Evolutionary conservation across 1,140 invertebrate genomes (phyloP).

Genomic region (Geopemphigus sp.): DNA sequence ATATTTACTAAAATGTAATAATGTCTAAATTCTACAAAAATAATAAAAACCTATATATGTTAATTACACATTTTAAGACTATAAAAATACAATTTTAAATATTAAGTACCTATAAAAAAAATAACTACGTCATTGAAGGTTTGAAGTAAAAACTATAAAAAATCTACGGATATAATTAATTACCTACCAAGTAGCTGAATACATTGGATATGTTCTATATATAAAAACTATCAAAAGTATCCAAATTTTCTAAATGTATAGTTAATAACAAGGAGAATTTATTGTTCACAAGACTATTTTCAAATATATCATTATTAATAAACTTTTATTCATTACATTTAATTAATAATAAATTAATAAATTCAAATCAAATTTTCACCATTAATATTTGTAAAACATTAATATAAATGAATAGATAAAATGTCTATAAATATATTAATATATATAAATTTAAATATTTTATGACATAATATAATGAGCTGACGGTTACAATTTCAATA

Average conservation of each 20-base stretch:
- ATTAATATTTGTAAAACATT: too few relatives aligned
- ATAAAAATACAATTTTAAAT: background rate
- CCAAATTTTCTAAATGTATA: background rate
- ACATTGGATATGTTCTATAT: background rate
- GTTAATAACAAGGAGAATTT: too few relatives aligned
- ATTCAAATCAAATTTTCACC: too few relatives aligned
- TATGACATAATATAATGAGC: too few relatives aligned
- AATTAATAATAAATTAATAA: too few relatives aligned
- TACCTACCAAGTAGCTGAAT: background rate
- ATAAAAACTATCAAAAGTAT: background rate
- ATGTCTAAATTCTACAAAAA: background rate
- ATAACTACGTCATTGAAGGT: background rate
- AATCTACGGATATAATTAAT: background rate
- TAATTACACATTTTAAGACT: background rate
- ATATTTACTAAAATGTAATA: background rate
- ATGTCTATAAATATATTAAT: too few relatives aligned
- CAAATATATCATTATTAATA: too few relatives aligned
- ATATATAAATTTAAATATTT: too few relatives aligned
- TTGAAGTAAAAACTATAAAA: background rate
- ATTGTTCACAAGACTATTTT: too few relatives aligned
- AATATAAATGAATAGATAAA: too few relatives aligned
- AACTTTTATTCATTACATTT: too few relatives aligned
- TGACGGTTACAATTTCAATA: too few relatives aligned
- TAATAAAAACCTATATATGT: background rate
- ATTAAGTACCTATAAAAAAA: background rate